Conservation (phyloP, 2,797 vertebrate species). For the Platalea minor region DNA sequence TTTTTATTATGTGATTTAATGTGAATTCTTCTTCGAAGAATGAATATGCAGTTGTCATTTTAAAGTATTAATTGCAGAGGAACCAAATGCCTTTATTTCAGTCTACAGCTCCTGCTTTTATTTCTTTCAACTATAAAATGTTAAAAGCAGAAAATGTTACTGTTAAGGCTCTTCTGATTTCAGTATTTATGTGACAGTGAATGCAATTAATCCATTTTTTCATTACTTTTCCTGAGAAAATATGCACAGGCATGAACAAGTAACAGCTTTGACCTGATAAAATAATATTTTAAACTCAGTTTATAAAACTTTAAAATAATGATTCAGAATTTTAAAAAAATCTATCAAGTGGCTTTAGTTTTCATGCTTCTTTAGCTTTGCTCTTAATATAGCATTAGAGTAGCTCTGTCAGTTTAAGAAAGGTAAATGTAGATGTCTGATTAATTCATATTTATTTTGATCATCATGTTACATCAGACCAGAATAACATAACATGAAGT, state of each 20-base stretch:
- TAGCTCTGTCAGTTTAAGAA: background rate
- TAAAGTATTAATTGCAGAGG: background rate
- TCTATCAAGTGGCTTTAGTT: background rate
- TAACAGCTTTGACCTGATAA: background rate
- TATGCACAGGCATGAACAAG: background rate
- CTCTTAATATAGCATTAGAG: background rate
- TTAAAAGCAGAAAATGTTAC: background rate
- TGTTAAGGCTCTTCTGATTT: slow-evolving; percentile 13
- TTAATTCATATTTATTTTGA: slow-evolving; percentile 16
- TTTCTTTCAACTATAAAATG: background rate
- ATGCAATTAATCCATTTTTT: slow-evolving; percentile 21
- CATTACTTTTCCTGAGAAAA: slow-evolving; percentile 3
- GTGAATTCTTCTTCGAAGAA: background rate
- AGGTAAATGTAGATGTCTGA: background rate
- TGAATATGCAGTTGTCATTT: background rate
- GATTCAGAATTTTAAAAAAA: background rate
- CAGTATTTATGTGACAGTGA: slow-evolving; percentile 1
- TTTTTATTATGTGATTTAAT: background rate
- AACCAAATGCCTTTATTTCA: background rate
- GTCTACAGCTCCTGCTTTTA: background rate
- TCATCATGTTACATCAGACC: background rate
- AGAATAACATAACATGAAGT: background rate
- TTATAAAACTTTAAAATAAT: background rate
- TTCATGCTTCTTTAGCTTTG: background rate
- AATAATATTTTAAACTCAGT: background rate